These are phyloP conservation scores for Amblyraja radiata DNA, from an alignment of 2,797 vertebrate genomes.

Conservation along the genomic window DNA sequence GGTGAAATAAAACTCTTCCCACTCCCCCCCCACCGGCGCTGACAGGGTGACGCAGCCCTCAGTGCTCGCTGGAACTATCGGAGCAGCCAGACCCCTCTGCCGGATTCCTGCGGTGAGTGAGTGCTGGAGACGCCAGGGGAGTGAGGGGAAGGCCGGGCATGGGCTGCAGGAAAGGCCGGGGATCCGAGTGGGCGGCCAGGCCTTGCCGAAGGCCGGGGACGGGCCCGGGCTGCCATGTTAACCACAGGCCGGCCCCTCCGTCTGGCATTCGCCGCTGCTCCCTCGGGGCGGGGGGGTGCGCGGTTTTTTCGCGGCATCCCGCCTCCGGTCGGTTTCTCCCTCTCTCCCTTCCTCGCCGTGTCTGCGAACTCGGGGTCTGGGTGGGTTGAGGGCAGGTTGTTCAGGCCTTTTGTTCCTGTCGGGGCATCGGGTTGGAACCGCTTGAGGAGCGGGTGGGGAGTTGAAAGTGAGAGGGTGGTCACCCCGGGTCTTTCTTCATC, in stretches of 20 bases:
- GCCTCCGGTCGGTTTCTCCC: no score
- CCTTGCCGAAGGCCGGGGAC: background rate
- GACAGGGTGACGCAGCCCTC: background rate
- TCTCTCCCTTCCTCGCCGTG: no score
- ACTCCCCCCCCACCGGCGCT: background rate
- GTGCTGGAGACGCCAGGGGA: background rate
- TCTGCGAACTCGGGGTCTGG: background rate
- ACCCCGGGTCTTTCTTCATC: background rate
- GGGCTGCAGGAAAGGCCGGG: background rate
- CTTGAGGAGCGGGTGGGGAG: background rate
- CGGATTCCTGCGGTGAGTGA: background rate
- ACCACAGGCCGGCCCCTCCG: background rate
- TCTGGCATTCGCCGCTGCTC: no score
- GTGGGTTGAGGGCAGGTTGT: background rate
- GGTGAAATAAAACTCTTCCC: background rate
- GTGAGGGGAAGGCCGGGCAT: background rate
- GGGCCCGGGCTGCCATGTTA: background rate
- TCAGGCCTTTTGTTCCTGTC: slow-evolving; percentile 3
- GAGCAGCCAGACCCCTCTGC: background rate
- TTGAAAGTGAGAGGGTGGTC: background rate
- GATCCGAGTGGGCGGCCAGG: background rate
- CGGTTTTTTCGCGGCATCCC: no score
- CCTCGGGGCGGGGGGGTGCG: background rate
- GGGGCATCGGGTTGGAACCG: background rate
- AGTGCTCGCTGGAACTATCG: background rate